Evolutionary conservation across 2,113 vertebrate genomes (phyloP), one percentile per base, ranked within the genome.

Genomic region (Paramisgurnus dabryanus): DNA sequence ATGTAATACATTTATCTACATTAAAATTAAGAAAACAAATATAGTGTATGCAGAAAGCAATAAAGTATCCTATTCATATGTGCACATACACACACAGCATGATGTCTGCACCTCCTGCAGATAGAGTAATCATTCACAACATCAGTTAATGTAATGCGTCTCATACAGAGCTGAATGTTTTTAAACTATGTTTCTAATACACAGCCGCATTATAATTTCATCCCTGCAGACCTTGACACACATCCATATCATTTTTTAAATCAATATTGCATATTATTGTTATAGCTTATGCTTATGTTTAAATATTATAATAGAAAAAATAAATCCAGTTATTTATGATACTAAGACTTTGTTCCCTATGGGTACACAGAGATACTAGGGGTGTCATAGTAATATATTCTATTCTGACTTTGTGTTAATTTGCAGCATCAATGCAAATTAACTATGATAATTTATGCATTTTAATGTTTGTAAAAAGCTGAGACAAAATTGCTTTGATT

Each of bases 331-430:
- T 15, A 57, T n/a, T 6, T 6, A 6, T 58, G 5, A 3, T 58
- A 7, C 7, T 18, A 7, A 11, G 1, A 53, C 4, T 4, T 12
- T 12, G 60, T 10, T 15, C 49, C 72, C 43, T 18, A 34, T 39
- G 72, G 58, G 58, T 22, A 41, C 72, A 75, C 72, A 64, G 18
- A 75, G 72, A 61, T 5, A 43, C 17, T 13, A 13, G 17, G n/a
- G 17, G 72, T 49, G 58, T 64, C 58, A 75, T 41, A 18, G 12
- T 49, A 18, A 75, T 18, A 7, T 18, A 7, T 75, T 64, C 18
- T 64, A 17, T 75, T 75, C 72, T 63, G 58, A 75, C 11, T 75
- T 1, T 64, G 53, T 74, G 72, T 75, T 75, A 64, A 75, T 75
- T 75, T 45, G 43, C 58, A 64, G 47, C 58, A 64, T 75, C 17